Evolutionary conservation across 2,113 vertebrate genomes (phyloP), one percentile per base, ranked within the genome.

Genomic region (Indicator maculatus): DNA sequence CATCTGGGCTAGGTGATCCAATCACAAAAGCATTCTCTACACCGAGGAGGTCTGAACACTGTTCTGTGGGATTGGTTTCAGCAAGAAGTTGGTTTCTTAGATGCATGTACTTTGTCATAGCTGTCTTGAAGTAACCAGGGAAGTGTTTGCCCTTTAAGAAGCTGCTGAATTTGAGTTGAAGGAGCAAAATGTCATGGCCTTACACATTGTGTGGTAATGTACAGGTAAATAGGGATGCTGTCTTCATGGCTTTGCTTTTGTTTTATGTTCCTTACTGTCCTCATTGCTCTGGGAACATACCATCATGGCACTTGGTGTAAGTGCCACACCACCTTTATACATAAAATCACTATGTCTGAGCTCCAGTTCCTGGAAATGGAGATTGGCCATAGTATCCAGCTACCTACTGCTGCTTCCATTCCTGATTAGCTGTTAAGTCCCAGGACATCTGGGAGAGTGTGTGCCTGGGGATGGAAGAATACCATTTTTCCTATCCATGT

Each of bases 111-210:
- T 53, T 90, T 89, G 85, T 78, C 39, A 3, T 71, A 74, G 88
- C 61, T 67, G 39, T 83, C 66, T 74, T 58, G 61, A 86, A 80
- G 75, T 64, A 85, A 70, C 72, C 47, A 85, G 78, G 71, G 75
- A 61, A 61, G 38, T 10, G 38, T 92, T 92, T 71, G 70, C 87
- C 89, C 78, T 88, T n/a, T 71, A 65, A 88, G 83, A 96, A 96
- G 87, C 94, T 89, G 88, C 91, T 93, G 27, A 50, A 58, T 39
- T 81, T 94, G 75, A 89, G 69, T 71, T 71, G 79, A 92, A 79
- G 93, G 83, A 95, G 58, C 85, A 78, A 94, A 95, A 86, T 75
- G 64, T 83, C 72, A 85, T 90, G 92, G 93, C 91, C 94, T 95
- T 95, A 91, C 33, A 61, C 44, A 72, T 82, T 7, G 18, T 20